phyloP scores from a whole-genome alignment of 2,797 vertebrate species.

The Ispidina lecontei region DNA sequence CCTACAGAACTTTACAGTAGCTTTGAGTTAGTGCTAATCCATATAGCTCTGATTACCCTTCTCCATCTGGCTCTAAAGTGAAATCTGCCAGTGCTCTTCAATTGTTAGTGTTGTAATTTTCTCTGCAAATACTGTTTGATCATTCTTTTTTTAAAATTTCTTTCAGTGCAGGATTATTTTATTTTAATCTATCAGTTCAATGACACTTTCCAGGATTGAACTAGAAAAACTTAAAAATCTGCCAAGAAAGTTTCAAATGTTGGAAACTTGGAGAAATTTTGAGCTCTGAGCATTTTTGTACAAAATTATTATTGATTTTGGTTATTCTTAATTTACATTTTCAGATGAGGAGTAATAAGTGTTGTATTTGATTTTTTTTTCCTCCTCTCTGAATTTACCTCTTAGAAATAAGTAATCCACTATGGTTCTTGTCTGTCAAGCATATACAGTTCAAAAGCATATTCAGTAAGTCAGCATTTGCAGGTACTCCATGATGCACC shows the following conservation, averaged over 20 bases:
- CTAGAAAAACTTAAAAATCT: neutral
- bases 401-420: neutral
- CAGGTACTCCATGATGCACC: neutral
- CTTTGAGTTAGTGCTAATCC: neutral
- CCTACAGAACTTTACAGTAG: neutral
- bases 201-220: neutral
- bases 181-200: neutral
- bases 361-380: neutral
- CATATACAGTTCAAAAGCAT: neutral
- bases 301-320: neutral
- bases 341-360: neutral
- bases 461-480: neutral
- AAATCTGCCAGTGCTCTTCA: neutral
- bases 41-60: neutral
- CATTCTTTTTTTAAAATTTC: accelerated
- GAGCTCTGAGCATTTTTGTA: neutral
- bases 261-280: neutral
- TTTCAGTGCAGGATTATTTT: neutral
- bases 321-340: neutral
- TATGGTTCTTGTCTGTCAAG: neutral
- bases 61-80: neutral
- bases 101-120: neutral
- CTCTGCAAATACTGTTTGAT: neutral
- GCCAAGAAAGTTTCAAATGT: neutral
- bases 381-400: neutral